Base-by-base conservation (phyloP, 2,888 invertebrate genomes). In the Podotricha telesiphe region DNA sequence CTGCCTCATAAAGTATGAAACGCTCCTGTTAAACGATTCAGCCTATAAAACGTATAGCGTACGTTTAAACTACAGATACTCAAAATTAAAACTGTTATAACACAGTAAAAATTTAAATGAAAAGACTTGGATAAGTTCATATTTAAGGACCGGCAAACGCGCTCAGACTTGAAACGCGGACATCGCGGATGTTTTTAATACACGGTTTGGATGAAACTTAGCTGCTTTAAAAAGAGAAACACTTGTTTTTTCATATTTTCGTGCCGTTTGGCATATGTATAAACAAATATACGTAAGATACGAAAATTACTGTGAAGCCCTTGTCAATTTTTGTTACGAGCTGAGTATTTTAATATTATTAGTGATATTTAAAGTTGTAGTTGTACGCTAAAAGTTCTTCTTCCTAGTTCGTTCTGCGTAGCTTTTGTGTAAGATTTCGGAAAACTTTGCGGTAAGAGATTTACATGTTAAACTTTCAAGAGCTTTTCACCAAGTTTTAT, bases 1-100 rank as follows among this genome's bases (percentile, higher is more conserved):
- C 79, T 77, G 78, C 72, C 78, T 78, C 82, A 79, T 83, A 81
- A 82, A 83, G 79, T 80, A 82, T 83, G 81, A 80, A 78, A 73
- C 74, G 75, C 76, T 76, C 76, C 76, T 75, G 78, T 75, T 79
- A 78, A 78, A 79, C 77, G 77, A 77, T 76, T 76, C 76, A 77
- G 73, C 73, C 76, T 75, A 77, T 77, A 77, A 79, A 78, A 73
- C 74, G 77, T 78, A 76, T 74, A 75, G 73, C 74, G 70, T 65
- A 71, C 76, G 71, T 75, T 76, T 75, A 74, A 73, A 73, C 74
- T 75, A 76, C 75, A 76, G 75, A 77, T 73, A 77, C 77, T 76
- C 76, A 75, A 78, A 78, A 78, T 78, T 78, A 77, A 78, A 77
- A 76, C 74, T 75, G 76, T 76, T 73, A 74, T 73, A 75, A 73